Conservation (phyloP, 2,113 vertebrate genomes). For the Erpornis zantholeuca region DNA sequence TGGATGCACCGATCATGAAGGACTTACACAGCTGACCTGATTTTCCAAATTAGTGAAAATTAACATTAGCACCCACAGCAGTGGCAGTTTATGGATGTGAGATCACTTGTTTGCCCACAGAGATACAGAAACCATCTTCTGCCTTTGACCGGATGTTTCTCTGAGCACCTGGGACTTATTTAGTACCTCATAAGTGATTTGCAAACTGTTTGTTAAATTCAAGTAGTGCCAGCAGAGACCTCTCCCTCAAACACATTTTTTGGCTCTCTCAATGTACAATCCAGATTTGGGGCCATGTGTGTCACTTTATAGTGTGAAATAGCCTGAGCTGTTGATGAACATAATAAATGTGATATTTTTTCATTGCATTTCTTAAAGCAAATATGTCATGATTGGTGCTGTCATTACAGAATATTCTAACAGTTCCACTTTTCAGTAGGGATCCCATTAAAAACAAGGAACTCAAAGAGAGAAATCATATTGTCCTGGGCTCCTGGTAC, state of each 20-base stretch:
- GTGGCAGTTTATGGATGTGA: neutral
- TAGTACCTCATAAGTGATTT: neutral
- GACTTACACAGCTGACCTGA: neutral
- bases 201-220: neutral
- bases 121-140: neutral
- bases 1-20: neutral
- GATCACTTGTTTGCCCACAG: neutral
- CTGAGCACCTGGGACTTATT: neutral
- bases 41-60: neutral
- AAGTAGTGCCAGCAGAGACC: neutral
- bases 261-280: neutral
- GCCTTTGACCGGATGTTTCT: fast-evolving
- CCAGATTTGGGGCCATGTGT: neutral
- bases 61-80: neutral
- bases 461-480: neutral
- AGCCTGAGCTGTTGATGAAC: neutral
- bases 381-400: neutral
- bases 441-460: neutral
- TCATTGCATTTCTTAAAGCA: neutral
- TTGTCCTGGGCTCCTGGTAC: neutral
- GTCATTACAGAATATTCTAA: neutral
- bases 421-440: neutral
- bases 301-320: neutral
- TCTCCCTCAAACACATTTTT: neutral
- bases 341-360: neutral